These are phyloP conservation scores for Acrocera orbiculus DNA, from an alignment of 2,888 invertebrate genomes.

Conservation along the genomic window DNA sequence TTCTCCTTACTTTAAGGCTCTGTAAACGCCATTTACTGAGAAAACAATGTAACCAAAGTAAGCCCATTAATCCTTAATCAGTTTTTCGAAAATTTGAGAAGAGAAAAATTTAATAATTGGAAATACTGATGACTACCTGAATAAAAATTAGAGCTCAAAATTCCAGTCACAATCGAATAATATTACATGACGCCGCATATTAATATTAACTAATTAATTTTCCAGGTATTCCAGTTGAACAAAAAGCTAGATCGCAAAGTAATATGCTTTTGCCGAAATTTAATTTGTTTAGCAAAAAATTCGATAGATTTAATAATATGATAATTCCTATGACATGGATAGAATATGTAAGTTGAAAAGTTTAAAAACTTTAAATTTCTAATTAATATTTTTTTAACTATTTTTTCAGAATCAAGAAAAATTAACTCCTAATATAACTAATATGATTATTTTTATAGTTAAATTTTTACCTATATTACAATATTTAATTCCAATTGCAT, in stretches of 20 bases:
- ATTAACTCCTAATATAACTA: slow-evolving; percentile 34
- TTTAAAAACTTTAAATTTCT: neutral
- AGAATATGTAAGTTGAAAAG: slow-evolving; percentile 45
- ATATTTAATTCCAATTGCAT: slow-evolving; percentile 13
- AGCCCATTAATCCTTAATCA: too few species aligned
- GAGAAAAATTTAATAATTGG: too few species aligned
- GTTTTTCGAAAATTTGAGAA: too few species aligned
- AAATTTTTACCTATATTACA: slow-evolving; percentile 36
- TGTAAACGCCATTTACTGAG: too few species aligned
- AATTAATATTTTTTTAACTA: slow-evolving; percentile 5
- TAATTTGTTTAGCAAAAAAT: slow-evolving; percentile 33
- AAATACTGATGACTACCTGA: too few species aligned
- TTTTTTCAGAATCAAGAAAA: slow-evolving; percentile 40
- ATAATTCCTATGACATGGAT: slow-evolving; percentile 48
- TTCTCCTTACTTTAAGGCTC: too few species aligned
- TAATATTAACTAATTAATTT: too few species aligned
- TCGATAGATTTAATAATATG: slow-evolving; percentile 37
- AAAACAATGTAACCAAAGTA: too few species aligned
- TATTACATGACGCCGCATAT: too few species aligned
- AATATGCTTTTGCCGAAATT: slow-evolving; percentile 41
- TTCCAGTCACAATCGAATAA: too few species aligned
- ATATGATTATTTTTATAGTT: slow-evolving; percentile 34
- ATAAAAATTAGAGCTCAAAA: too few species aligned
- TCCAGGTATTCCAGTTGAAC: slow-evolving; percentile 42
- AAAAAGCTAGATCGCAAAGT: slow-evolving; percentile 46